These are phyloP conservation scores for Nestor notabilis DNA, from an alignment of 2,113 vertebrate genomes.

Conservation along the genomic window DNA sequence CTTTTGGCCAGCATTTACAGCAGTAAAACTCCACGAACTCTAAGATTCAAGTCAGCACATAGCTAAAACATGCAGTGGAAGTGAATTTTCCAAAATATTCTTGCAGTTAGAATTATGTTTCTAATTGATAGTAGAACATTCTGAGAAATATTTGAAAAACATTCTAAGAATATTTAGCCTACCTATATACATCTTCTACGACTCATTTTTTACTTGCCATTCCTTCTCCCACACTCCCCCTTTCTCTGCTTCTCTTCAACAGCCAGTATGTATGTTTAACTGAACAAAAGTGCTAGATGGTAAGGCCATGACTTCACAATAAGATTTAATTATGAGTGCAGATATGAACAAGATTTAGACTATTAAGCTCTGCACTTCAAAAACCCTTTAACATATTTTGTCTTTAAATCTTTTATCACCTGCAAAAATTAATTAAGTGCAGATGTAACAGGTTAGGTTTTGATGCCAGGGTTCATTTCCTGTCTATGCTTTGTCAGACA, in stretches of 20 bases:
- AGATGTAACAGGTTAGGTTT: slow-evolving; percentile 93
- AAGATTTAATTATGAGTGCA: slow-evolving; percentile 81
- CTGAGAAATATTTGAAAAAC: not conserved
- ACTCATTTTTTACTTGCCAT: slow-evolving; percentile 23
- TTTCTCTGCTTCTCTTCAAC: slow-evolving; percentile 55
- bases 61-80: not conserved
- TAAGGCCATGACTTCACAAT: slow-evolving; percentile 75
- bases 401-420: slow-evolving; percentile 97
- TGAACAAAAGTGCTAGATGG: slow-evolving; percentile 65
- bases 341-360: slow-evolving; percentile 81
- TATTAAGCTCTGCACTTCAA: slow-evolving; percentile 78
- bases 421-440: slow-evolving; percentile 96
- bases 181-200: slow-evolving; percentile 2
- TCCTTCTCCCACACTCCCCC: not conserved
- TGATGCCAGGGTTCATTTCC: slow-evolving; percentile 99
- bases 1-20: not conserved
- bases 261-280: slow-evolving; percentile 45
- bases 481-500: slow-evolving; percentile 96
- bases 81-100: not conserved
- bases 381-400: slow-evolving; percentile 87
- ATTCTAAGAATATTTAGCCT: slow-evolving; percentile 7
- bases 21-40: not conserved
- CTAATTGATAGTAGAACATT: not conserved
- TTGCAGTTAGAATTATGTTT: not conserved
- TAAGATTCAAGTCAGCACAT: not conserved